phyloP scores from a whole-genome alignment of 2,113 vertebrate genomes.

The Aythya baeri region DNA sequence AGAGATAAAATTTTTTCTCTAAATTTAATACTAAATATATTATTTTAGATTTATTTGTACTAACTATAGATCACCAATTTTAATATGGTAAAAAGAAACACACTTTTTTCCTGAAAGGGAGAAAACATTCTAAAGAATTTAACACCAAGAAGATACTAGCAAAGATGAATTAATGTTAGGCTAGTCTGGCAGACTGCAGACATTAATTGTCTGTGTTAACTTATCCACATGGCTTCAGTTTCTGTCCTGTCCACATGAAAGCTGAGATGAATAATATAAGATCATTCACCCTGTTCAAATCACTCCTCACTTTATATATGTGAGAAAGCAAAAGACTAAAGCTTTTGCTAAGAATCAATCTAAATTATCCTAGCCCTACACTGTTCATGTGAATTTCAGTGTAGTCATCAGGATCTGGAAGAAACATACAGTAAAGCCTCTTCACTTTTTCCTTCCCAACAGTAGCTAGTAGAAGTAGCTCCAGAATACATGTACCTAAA shows the following conservation, averaged over 20 bases:
- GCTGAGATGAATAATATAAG: neutral
- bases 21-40: no score
- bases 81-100: neutral
- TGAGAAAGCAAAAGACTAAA: neutral
- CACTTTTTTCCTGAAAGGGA: neutral
- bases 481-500: neutral
- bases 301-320: neutral
- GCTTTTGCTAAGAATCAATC: neutral
- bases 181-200: neutral
- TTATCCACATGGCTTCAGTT: neutral
- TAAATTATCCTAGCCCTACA: neutral
- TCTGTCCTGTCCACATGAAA: neutral
- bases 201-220: neutral
- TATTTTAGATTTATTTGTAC: neutral
- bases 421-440: neutral
- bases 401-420: neutral
- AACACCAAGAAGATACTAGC: neutral
- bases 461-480: neutral
- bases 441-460: neutral
- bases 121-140: conserved; percentile 4
- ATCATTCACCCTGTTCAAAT: neutral
- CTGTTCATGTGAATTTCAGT: neutral
- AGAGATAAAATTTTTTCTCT: neutral
- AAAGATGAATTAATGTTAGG: neutral
- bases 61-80: neutral